Base-by-base conservation (phyloP, 2,797 vertebrate species). In the Macrochelys suwanniensis region DNA sequence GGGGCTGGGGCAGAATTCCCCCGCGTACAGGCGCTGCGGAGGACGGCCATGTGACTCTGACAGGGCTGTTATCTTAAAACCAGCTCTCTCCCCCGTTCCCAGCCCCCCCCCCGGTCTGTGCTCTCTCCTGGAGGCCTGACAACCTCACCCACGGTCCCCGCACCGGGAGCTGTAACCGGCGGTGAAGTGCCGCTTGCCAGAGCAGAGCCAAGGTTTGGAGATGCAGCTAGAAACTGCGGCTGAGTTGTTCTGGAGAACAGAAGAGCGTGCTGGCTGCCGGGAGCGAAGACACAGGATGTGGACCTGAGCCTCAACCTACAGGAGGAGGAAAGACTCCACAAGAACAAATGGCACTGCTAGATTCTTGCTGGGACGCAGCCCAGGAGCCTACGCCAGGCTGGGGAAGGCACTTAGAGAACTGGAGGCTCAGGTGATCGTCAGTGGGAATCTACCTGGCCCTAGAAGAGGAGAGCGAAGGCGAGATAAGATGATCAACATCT, bases 141-240 rank as follows among this genome's bases (percentile, higher is more conserved):
- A 4, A 19, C 61, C 61, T 65, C 61, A 8, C 33, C 61, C 33
- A 16, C 1, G 8, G 33, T 71, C 9, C 65, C 65, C 19, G 9
- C 3, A 5, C 65, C n/a, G 2, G n/a, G 19, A n/a, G 16, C 16
- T 65, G 59, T 61, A 33, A n/a, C 6, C 7, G 1, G 12, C 6
- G 31, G 7, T 12, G 59, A 61, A 6, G 59, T 16, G 31, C 6
- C 13, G 13, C 28, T 5, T 65, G 33, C 19, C 19, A 68, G n/a
- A 37, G 65, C n/a, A 5, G 8, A 42, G 65, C n/a, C 8, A 4
- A n/a, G 65, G 65, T 37, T 37, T 37, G 65, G 65, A 37, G 65
- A 21, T 21, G n/a, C 65, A 68, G n/a, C 65, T 68, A 68, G 33
- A 65, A 37, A 68, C 65, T 17, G 7, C 3, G 19, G 17, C 19